Base-by-base conservation (phyloP, 1,140 invertebrate species). In the Venturia canescens region DNA sequence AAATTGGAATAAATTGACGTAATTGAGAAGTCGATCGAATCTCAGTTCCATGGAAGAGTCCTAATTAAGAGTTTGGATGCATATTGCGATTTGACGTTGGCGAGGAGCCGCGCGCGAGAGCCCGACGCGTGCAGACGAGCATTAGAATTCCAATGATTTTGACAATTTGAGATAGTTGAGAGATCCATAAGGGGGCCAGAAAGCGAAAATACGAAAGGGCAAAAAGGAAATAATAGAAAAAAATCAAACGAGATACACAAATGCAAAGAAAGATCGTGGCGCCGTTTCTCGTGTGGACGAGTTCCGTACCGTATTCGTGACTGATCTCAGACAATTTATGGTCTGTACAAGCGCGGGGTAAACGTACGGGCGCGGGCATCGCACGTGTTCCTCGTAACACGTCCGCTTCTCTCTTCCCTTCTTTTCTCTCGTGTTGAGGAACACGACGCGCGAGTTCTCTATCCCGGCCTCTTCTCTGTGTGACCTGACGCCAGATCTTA, bases 301-400 rank as follows among this genome's bases (percentile, higher is more conserved):
- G 74, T 63, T 76, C 29, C 31, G 7, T 31, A 38, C 23, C 57
- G 27, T 76, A 76, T 63, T 76, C 74, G 74, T 76, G 74, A 76
- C 74, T 76, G 74, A 76, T 76, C 74, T 76, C 74, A 76, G 74
- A 76, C 74, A 76, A 76, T 76, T 76, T 76, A 76, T 76, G 74
- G 57, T 18, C 57, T 18, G 6, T 76, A 38, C 27, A 63, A 26
- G 57, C 27, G 72, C 11, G 50, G 72, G 44, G 18, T 21, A 76
- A 76, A 44, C 53, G 74, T 76, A 76, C 29, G 74, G 31, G 70
- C n/a, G 57, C 18, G 57, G 57, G n/a, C 63, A 13, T 50, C 74
- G 74, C 74, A 76, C 74, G 74, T 76, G 74, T 76, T 76, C 53
- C 74, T 76, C 74, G 74, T 76, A 76, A 76, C 74, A 76, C 74